Base-by-base conservation (phyloP, 2,113 vertebrate species). In the Eretmochelys imbricata region DNA sequence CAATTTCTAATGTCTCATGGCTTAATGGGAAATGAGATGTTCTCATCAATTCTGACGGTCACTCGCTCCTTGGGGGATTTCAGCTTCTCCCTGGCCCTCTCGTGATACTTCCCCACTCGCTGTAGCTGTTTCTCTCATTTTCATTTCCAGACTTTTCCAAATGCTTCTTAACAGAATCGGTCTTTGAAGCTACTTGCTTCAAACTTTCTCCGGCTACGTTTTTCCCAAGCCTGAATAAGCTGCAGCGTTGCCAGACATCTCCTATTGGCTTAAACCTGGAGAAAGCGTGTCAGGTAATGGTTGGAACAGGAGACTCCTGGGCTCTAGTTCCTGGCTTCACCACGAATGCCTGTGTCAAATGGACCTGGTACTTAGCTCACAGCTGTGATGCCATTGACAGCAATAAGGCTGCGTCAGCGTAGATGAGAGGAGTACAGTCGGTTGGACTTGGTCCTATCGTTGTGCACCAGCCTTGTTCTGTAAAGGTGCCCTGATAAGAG, bases 101-200 rank as follows among this genome's bases (percentile, higher is more conserved):
- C 91, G 93, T 72, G 78, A 95, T 95, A 96, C 49, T 94, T 93
- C 88, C 88, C 94, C 54, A 11, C 84, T 89, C 91, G 90, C 89
- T 90, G 87, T 94, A 95, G 94, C 93, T 54, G 84, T 80, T 95
- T 95, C 88, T 81, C 93, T 93, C 82, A 91, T 96, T 97, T 82
- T 90, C 81, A 94, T 95, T 97, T 95, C 89, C 91, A 97, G 84
- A 87, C 82, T 90, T 96, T 97, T 91, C 92, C 97, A 93, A 82
- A 83, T 86, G 85, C 51, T 93, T 97, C 24, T 97, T 89, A 91
- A 96, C 89, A 93, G 87, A 59, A 85, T 87, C 93, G 91, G 91
- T 91, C 96, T 97, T 97, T 97, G 87, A 92, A 95, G 89, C 89
- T 92, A 93, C 80, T 97, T 94, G 88, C 90, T 97, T 93, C 95